Evolutionary conservation across 1,140 invertebrate species (phyloP), one percentile per base, ranked within the genome.

Genomic region (Cherax quadricarinatus): DNA sequence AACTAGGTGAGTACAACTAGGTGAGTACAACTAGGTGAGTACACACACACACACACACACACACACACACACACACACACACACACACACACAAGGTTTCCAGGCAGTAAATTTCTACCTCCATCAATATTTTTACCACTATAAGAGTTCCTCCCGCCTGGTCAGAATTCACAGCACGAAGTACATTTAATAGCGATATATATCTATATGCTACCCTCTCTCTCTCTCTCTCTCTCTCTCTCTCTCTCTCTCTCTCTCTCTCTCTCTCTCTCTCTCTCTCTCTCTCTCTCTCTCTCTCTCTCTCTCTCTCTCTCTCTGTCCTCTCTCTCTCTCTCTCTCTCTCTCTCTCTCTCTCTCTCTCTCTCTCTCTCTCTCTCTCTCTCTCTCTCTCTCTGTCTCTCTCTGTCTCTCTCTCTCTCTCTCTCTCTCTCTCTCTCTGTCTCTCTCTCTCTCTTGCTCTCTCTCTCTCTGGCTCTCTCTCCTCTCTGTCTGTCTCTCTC

Each of bases 211-310:
- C 16, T 41, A 6, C 73, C 30, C 73, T 75, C 73, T 75, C 73
- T 75, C 73, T 75, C 73, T 75, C 73, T 75, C 73, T 75, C 73
- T 41, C 30, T 41, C 30, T 41, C 30, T 41, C 30, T 41, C 30
- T 41, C 30, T 41, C 30, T 41, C 30, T 41, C 30, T 75, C 73
- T 75, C 73, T 75, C 73, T 75, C 73, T 75, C 73, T 75, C 73
- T 75, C 73, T 75, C 73, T 75, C 73, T 75, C 73, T 75, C 73
- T 75, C 73, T 75, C 73, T 75, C 73, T 75, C 73, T 75, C 73
- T 75, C 73, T 41, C 4, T 41, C 30, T 41, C 30, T 41, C 4
- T 75, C 73, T 75, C 73, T 75, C 5, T 75, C 73, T 75, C 73
- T 75, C 73, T 75, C 73, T 75, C 73, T 75, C 73, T 75, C 30